Base-by-base conservation (phyloP, 92 coral and sea anemone species). In the Palythoa caribaeorum region DNA sequence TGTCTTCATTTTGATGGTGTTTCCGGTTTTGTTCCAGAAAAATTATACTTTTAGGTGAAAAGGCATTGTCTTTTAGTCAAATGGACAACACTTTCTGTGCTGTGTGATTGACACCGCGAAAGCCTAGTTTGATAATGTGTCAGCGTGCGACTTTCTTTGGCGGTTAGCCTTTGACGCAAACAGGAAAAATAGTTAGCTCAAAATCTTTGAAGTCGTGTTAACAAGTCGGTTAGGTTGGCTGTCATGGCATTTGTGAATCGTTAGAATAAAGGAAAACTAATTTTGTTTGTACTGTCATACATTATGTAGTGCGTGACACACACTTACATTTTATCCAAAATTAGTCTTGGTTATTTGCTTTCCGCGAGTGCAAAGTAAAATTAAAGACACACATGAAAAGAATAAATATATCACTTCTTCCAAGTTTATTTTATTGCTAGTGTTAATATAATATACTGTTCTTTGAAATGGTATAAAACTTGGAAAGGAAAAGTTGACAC, bases 81-180 rank as follows among this genome's bases (percentile, higher is more conserved):
- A 73, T 39, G 78, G 16, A 38, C 78, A 73, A 73, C 39, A 2
- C 1, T 73, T 73, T 73, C 17, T 73, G 35, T 73, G 3, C 38
- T 11, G 35, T 73, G 52, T 39, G 78, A 73, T 54, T 73, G 78
- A 73, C 78, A 73, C 78, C 78, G 78, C 78, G 51, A 73, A 73
- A 73, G 39, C 78, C 54, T 10, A 28, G 78, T 15, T 73, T 73
- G 38, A 73, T 39, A 73, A 19, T 38, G 38, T 73, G 39, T 73
- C 52, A 44, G 78, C 51, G 12, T 5, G 20, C 16, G 78, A 13
- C 78, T 73, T 73, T 39, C 54, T 73, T 73, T 44, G 78, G 55
- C 3, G 78, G 55, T 39, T 35, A 73, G 39, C 53, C 78, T 44
- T 73, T 73, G 78, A 73, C 35, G 53, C 78, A 39, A 73, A 40